Conservation (phyloP, 1,140 invertebrate species). For the Achatina immaculata region DNA sequence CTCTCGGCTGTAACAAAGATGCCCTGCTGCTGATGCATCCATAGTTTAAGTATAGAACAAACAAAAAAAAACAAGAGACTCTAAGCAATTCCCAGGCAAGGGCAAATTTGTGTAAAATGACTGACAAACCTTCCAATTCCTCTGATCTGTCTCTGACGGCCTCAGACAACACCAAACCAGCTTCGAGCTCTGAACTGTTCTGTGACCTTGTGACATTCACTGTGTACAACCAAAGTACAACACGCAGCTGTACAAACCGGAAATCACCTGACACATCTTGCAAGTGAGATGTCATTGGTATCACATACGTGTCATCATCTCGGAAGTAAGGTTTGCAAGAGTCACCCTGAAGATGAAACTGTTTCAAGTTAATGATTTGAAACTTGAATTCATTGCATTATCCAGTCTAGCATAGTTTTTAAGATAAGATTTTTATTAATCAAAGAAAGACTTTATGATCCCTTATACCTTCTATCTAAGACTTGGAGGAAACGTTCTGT, state of each 20-base stretch:
- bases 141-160: too few species aligned
- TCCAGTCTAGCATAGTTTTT: neutral
- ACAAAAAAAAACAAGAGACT: too few species aligned
- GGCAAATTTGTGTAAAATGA: too few species aligned
- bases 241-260: slow-evolving; percentile 1
- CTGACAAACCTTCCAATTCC: too few species aligned
- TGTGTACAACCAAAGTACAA: slow-evolving; percentile 9
- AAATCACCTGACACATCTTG: slow-evolving; percentile 14
- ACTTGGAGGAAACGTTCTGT: too few species aligned
- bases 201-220: neutral
- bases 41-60: too few species aligned
- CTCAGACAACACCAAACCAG: too few species aligned
- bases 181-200: neutral
- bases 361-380: neutral
- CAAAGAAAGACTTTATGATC: too few species aligned
- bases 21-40: too few species aligned
- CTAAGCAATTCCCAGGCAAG: too few species aligned
- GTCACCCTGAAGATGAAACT: neutral
- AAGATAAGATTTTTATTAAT: too few species aligned
- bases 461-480: neutral
- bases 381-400: neutral
- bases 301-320: slow-evolving; percentile 24
- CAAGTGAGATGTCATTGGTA: slow-evolving; percentile 28
- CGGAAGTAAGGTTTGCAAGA: slow-evolving; percentile 28
- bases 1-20: too few species aligned